Base-by-base conservation (phyloP, 2,113 vertebrate genomes). In the Dicerorhinus sumatrensis region DNA sequence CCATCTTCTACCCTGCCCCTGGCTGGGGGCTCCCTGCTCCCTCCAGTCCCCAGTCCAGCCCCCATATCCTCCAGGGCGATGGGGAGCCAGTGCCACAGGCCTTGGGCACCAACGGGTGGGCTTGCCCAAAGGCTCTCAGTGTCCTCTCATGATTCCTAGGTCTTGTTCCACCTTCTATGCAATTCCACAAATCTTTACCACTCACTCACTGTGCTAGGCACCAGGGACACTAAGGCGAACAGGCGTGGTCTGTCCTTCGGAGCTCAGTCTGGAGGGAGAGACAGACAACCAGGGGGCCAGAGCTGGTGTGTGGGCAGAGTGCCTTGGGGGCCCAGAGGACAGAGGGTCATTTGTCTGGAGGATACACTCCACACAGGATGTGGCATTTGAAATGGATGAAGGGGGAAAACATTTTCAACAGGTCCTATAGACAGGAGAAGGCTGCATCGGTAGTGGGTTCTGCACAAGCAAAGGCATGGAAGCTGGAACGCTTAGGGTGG, bases 371-470 rank as follows among this genome's bases (percentile, higher is more conserved):
- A 16, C 23, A 31, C 58, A 60, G 84, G 58, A 48, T 5, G 10
- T 48, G 67, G 39, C 25, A 25, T 65, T 48, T 31, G 31, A 27
- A 48, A 3, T 76, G 80, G 75, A 9, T 39, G 18, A 46, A 77
- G 58, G n/a, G 21, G 36, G 27, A 79, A 36, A 18, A 6, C n/a
- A 14, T 27, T 62, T 48, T 58, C 62, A 51, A 39, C 3, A 4
- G 62, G 39, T 54, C 27, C 29, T 27, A 0, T 46, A 17, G 39
- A 25, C 63, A 60, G 48, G 82, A 60, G 93, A 54, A 46, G 48
- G 11, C 42, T 6, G 5, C 39, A 2, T 3, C 17, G 5, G 10
- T 5, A 2, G 73, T 5, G n/a, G 70, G 5, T 8, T 67, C 81
- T 73, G 36, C 27, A 5, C n/a, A 31, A 36, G 62, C n/a, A n/a